Conservation (phyloP, 2,888 invertebrate species). For the Dioctria linearis region DNA sequence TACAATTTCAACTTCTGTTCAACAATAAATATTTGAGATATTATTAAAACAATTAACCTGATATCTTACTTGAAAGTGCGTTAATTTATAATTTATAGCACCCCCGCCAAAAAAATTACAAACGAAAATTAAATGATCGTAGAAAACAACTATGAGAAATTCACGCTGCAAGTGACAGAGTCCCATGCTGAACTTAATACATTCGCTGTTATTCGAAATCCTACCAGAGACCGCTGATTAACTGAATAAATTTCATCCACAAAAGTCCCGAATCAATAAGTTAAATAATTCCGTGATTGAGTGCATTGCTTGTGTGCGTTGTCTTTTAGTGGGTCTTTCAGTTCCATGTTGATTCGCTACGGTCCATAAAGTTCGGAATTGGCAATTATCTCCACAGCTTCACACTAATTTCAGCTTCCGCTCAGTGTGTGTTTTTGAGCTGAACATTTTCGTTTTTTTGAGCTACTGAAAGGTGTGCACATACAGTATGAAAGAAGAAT, state of each 20-base stretch:
- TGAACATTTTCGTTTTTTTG: not conserved
- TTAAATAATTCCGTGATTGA: constrained; percentile 20
- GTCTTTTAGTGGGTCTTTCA: not conserved
- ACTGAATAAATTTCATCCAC: constrained; percentile 20
- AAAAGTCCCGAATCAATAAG: constrained; percentile 37
- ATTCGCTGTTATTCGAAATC: not conserved
- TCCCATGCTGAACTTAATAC: no score
- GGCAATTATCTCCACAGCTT: constrained; percentile 52
- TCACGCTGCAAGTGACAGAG: no score
- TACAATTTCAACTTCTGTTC: no score
- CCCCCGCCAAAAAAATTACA: no score
- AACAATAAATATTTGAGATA: no score
- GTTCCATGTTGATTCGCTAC: constrained; percentile 32
- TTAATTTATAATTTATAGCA: no score
- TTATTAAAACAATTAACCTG: no score
- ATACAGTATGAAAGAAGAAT: constrained; percentile 12
- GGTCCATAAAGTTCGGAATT: constrained; percentile 49
- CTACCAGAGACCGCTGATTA: not conserved
- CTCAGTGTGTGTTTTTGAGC: constrained; percentile 16
- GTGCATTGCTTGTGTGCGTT: constrained; percentile 2
- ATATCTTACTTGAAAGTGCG: no score
- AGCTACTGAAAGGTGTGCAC: constrained; percentile 27
- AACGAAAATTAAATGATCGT: no score
- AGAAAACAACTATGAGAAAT: no score
- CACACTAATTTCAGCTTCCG: constrained; percentile 45